Base-by-base conservation (phyloP, 2,797 vertebrate genomes). In the Mycteria americana region DNA sequence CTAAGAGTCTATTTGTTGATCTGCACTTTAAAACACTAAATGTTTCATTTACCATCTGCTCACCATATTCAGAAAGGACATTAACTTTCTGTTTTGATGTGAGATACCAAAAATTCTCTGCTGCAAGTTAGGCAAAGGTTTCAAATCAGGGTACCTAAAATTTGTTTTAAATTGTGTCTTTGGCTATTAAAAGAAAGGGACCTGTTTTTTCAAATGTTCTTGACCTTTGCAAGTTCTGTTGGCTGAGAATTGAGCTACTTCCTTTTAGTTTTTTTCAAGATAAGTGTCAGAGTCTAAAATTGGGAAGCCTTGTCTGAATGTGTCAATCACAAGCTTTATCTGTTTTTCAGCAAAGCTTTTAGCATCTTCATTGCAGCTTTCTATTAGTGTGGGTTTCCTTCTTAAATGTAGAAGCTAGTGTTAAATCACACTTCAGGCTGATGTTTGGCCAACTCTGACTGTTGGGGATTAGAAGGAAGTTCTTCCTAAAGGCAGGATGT, bases 271-370 rank as follows among this genome's bases (percentile, higher is more conserved):
- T 78, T 59, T 92, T 81, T 65, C 33, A 82, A 73, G 25, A 6
- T 72, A 67, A 30, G 51, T 81, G 9, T 84, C 51, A 90, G 37
- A 41, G 18, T 63, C 31, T 73, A 76, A 93, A 94, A 81, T 50
- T 89, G 51, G 62, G 43, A 93, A 79, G 9, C 59, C 37, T 84
- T 41, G 2, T 79, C 50, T 85, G 89, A 94, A 79, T 35, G 45
- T 33, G 51, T 69, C 77, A 84, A 23, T 94, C 85, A 82, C 18
- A 89, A 67, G n/a, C n/a, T 88, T 63, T 76, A 56, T 48, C 80
- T 82, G 7, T 31, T 93, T 94, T 92, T 91, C 43, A 86, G 69
- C 46, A 86, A 69, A 78, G 39, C 19, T 90, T 92, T 95, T n/a
- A 88, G n/a, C 2, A 4, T 88, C 54, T 93, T 86, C 46, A 16